Conservation (phyloP, 2,113 vertebrate genomes). For the Nothoprocta pentlandii region DNA sequence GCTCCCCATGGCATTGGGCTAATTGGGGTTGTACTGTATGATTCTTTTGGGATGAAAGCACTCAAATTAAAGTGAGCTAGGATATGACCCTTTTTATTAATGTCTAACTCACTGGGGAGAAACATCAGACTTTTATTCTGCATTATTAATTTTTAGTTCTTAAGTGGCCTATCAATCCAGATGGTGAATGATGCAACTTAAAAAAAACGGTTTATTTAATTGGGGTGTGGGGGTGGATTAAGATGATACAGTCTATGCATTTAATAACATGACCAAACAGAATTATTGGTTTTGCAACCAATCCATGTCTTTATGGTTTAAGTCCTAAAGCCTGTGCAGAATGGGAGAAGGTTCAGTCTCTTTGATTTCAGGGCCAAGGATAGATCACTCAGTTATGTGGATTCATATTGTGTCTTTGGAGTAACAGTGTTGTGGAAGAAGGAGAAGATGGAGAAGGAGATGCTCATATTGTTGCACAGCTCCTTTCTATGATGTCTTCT, state of each 20-base stretch:
- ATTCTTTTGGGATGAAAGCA: constrained; percentile 46
- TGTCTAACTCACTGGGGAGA: background rate
- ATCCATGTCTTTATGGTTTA: background rate
- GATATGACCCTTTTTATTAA: constrained; percentile 59
- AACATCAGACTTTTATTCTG: constrained; percentile 38
- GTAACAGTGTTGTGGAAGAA: background rate
- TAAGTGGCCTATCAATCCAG: background rate
- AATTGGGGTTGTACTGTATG: constrained; percentile 32
- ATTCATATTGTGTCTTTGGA: background rate
- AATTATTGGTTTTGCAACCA: background rate
- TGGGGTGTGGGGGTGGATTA: background rate
- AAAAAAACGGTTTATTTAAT: no score
- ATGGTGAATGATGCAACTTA: background rate
- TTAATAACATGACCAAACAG: background rate
- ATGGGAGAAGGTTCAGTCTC: background rate
- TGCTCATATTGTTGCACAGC: background rate
- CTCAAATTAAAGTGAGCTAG: constrained; percentile 54
- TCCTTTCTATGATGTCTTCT: background rate
- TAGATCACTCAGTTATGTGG: background rate
- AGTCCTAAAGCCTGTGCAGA: background rate
- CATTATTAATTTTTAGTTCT: constrained; percentile 49
- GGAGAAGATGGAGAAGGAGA: background rate
- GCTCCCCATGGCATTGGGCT: background rate
- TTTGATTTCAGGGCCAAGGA: background rate
- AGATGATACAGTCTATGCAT: background rate